phyloP scores from a whole-genome alignment of 2,888 invertebrate species.

The Lissocephala sabroskyi region DNA sequence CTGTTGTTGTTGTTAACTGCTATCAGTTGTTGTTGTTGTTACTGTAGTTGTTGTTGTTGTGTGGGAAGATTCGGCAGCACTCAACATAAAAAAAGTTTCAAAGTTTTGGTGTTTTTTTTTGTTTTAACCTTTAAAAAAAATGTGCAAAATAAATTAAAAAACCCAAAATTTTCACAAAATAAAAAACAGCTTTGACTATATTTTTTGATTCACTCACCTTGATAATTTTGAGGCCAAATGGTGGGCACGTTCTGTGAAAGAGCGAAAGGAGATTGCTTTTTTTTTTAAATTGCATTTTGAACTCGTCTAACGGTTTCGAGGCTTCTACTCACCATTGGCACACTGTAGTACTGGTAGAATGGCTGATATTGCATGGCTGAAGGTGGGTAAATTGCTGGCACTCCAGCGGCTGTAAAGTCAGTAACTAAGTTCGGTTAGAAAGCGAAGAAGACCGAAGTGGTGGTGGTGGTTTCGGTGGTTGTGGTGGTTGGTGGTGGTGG shows the following conservation, averaged over 20 bases:
- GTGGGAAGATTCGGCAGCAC: constrained; percentile 42
- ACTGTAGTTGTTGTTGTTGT: constrained; percentile 5
- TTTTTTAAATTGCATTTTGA: constrained; percentile 1
- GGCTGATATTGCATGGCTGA: constrained; percentile 73
- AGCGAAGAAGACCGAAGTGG: constrained; percentile 14
- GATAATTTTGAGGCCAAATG: constrained; percentile 74
- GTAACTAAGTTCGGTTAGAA: constrained; percentile 63
- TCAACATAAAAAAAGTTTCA: constrained; percentile 49
- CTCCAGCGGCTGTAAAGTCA: constrained; percentile 71
- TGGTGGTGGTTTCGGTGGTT: constrained; percentile 22
- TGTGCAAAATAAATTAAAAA: constrained; percentile 30
- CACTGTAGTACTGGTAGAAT: constrained; percentile 74
- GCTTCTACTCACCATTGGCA: constrained; percentile 71
- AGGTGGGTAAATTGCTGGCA: constrained; percentile 73
- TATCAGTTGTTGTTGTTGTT: constrained; percentile 6
- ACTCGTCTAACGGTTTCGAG: neutral
- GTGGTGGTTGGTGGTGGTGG: constrained; percentile 15
- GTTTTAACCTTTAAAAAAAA: constrained; percentile 24
- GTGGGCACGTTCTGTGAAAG: constrained; percentile 72
- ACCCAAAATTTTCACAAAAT: constrained; percentile 27
- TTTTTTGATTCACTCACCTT: constrained; percentile 67
- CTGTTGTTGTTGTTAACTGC: constrained; percentile 17
- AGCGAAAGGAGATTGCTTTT: constrained; percentile 8
- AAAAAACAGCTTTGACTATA: neutral
- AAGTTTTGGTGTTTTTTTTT: constrained; percentile 5